A percentile compares a stretch with the other conserved stretches of the same genome.
Conservation (phyloP, 2,113 vertebrate species). For the Hippocampus abdominalis region DNA sequence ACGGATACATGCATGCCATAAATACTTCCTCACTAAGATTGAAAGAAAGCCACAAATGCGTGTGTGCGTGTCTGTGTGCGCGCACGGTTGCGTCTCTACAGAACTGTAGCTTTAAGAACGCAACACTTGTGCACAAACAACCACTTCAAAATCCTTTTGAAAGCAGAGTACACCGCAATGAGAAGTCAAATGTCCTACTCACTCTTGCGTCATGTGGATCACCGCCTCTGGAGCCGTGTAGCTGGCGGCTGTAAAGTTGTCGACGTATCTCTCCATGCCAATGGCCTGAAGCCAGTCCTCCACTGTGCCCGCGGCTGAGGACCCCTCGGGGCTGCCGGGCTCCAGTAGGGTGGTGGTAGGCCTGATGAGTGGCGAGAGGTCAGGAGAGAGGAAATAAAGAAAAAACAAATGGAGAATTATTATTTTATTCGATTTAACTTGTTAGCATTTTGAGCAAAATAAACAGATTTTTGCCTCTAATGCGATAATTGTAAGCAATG, state of each 20-base stretch:
- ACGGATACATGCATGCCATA: neutral
- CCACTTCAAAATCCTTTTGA: neutral
- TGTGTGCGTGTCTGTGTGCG: neutral
- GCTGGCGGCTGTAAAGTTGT: constrained; percentile 94
- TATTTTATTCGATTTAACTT: neutral
- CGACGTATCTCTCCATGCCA: constrained; percentile 94
- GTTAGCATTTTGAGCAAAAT: neutral
- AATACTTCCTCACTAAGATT: neutral
- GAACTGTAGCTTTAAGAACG: neutral
- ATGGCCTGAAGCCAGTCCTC: constrained; percentile 94
- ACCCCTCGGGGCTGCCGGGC: constrained; percentile 85
- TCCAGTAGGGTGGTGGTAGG: constrained; percentile 88
- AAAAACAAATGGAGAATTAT: neutral
- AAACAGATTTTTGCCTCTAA: too few relatives aligned
- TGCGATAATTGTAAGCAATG: too few relatives aligned
- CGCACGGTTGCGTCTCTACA: too few relatives aligned
- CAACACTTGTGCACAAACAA: neutral
- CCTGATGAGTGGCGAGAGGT: constrained; percentile 52
- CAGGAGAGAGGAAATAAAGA: neutral
- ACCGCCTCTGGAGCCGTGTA: constrained; percentile 90
- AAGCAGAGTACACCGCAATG: neutral
- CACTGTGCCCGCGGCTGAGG: constrained; percentile 80
- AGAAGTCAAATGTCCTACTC: constrained; percentile 66
- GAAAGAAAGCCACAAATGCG: neutral
- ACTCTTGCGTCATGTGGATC: constrained; percentile 96